phyloP scores from a whole-genome alignment of 2,888 invertebrate genomes.

The Hartigia nigra region DNA sequence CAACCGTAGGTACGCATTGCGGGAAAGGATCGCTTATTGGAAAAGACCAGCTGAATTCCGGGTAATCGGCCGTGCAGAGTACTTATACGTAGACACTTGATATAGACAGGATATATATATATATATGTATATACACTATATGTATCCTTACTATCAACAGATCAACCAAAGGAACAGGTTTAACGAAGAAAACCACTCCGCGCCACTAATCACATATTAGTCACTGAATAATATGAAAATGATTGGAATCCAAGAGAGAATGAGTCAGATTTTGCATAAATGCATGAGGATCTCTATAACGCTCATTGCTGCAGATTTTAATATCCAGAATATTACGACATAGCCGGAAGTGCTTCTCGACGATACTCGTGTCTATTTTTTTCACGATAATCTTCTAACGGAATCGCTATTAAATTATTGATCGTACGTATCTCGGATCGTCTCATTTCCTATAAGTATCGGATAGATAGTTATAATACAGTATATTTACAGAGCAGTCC shows the following conservation, averaged over 20 bases:
- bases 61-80: slow-evolving; percentile 23
- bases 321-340: background rate
- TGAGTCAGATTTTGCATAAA: slow-evolving; percentile 14
- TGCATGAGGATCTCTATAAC: background rate
- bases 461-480: background rate
- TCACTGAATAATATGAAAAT: slow-evolving; percentile 20
- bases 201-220: slow-evolving; percentile 9
- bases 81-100: background rate
- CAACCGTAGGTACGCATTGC: background rate
- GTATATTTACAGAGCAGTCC: background rate
- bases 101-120: background rate
- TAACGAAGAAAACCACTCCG: background rate
- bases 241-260: slow-evolving; percentile 9
- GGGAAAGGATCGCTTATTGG: slow-evolving; percentile 42
- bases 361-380: background rate
- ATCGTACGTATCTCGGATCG: background rate
- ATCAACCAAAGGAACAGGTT: background rate
- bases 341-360: background rate
- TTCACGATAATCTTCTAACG: background rate
- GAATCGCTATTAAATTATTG: background rate
- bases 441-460: background rate
- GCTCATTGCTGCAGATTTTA: background rate
- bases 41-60: slow-evolving; percentile 40
- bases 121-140: too few species aligned
- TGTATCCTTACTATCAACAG: background rate